Percentiles rank a stretch among this genome's conserved stretches.
Evolutionary conservation across 2,113 vertebrate genomes (phyloP).

Genomic region (Amphilophus citrinellus): DNA sequence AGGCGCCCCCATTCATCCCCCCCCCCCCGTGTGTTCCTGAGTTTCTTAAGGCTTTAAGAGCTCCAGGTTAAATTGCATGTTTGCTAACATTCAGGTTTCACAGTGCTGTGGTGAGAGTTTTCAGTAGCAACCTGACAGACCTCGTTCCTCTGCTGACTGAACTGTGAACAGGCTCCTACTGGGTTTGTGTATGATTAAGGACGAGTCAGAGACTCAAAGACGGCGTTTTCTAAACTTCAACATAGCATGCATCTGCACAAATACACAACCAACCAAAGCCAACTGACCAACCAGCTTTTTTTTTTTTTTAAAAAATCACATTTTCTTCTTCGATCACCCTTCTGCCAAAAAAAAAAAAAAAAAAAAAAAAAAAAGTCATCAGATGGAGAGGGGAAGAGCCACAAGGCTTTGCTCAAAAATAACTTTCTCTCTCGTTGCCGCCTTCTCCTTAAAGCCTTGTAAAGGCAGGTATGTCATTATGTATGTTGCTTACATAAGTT

Average conservation of each 20-base stretch:
- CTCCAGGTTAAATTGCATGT: slow-evolving; percentile 1
- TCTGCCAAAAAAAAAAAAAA: slow-evolving; percentile 40
- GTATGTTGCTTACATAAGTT: slow-evolving; percentile 46
- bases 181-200: slow-evolving; percentile 15
- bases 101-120: slow-evolving; percentile 26
- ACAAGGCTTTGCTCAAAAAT: slow-evolving; percentile 60
- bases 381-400: slow-evolving; percentile 41
- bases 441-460: slow-evolving; percentile 12
- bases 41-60: slow-evolving; percentile 46
- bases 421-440: slow-evolving; percentile 17
- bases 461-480: slow-evolving; percentile 32
- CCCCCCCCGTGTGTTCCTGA: slow-evolving; percentile 46
- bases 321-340: slow-evolving; percentile 73
- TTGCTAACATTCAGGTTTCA: slow-evolving; percentile 44
- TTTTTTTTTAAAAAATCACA: slow-evolving; percentile 23
- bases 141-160: slow-evolving; percentile 23
- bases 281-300: slow-evolving; percentile 64
- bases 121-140: slow-evolving; percentile 38
- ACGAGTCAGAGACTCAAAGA: slow-evolving; percentile 43
- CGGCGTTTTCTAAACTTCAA: slow-evolving; percentile 64
- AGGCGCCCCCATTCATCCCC: slow-evolving; percentile 37
- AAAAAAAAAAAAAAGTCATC: slow-evolving; percentile 47
- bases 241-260: slow-evolving; percentile 76
- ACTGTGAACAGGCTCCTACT: slow-evolving; percentile 5
- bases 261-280: slow-evolving; percentile 75